Percentiles rank a stretch among this genome's conserved stretches.
These are phyloP conservation scores for Toxotes chatareus DNA, from an alignment of 2,113 vertebrate species.

Conservation along the genomic window DNA sequence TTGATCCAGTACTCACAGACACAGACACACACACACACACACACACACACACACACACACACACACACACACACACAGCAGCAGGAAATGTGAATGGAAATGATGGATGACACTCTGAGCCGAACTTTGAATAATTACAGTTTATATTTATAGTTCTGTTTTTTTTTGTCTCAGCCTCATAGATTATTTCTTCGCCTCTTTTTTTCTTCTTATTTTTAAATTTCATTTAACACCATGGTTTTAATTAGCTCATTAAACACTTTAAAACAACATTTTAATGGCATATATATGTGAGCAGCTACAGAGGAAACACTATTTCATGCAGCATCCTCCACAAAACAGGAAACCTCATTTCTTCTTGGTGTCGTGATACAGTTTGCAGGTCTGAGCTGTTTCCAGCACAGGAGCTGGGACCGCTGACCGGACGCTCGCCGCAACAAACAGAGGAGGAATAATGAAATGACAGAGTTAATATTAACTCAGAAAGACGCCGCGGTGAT, in stretches of 20 bases:
- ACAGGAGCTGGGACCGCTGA: no score
- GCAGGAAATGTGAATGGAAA: background rate
- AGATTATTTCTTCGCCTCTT: background rate
- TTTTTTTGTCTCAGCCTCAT: background rate
- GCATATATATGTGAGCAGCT: no score
- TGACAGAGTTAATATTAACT: background rate
- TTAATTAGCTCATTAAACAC: background rate
- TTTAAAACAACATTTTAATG: background rate
- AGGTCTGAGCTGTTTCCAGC: no score
- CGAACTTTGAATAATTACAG: background rate
- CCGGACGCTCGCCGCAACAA: no score
- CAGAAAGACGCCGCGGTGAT: background rate
- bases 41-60: background rate
- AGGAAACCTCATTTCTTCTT: no score
- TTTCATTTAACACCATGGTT: no score
- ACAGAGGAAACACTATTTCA: no score
- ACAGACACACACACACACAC: background rate
- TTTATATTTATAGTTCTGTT: background rate
- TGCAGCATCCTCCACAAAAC: no score
- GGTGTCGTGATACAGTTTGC: no score
- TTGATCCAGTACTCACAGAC: conserved; percentile 15
- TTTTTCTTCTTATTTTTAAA: background rate
- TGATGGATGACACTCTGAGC: conserved; percentile 27
- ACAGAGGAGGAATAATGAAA: no score
- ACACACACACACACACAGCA: conserved; percentile 9